These are phyloP conservation scores for Acanthis flammea DNA, from an alignment of 2,797 vertebrate species.

Conservation along the genomic window DNA sequence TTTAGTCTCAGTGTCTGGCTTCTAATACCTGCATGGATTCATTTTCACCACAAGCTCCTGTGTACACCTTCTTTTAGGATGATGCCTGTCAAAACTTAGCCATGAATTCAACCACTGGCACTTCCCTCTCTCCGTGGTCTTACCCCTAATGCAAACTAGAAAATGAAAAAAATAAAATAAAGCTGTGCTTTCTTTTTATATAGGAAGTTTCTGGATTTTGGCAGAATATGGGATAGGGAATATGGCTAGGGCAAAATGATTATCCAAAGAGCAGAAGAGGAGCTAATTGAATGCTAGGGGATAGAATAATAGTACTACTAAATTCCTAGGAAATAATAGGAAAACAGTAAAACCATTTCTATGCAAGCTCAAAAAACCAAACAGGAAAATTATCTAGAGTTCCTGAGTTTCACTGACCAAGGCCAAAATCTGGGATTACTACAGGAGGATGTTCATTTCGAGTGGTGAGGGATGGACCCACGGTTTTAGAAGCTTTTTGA, in stretches of 20 bases:
- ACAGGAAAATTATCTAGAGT: background rate
- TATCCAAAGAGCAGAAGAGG: background rate
- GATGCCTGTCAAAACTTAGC: background rate
- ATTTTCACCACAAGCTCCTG: background rate
- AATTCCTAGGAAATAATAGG: background rate
- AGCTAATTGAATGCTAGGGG: background rate
- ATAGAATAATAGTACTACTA: background rate
- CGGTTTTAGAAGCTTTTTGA: background rate
- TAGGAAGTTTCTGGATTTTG: background rate
- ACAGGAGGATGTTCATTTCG: background rate
- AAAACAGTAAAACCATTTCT: background rate
- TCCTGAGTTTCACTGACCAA: background rate
- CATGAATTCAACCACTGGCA: background rate
- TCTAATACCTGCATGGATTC: background rate
- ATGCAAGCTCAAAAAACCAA: background rate
- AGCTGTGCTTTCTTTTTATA: background rate
- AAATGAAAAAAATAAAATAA: background rate
- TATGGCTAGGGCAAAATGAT: background rate
- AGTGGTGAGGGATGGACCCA: background rate
- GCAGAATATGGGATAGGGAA: background rate
- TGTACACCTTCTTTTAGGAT: background rate
- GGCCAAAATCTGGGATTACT: background rate
- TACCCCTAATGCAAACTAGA: background rate
- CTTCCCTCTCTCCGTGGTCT: background rate
- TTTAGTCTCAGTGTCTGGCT: background rate